phyloP scores from a whole-genome alignment of 2,113 vertebrate species.

The Phaetusa simplex region DNA sequence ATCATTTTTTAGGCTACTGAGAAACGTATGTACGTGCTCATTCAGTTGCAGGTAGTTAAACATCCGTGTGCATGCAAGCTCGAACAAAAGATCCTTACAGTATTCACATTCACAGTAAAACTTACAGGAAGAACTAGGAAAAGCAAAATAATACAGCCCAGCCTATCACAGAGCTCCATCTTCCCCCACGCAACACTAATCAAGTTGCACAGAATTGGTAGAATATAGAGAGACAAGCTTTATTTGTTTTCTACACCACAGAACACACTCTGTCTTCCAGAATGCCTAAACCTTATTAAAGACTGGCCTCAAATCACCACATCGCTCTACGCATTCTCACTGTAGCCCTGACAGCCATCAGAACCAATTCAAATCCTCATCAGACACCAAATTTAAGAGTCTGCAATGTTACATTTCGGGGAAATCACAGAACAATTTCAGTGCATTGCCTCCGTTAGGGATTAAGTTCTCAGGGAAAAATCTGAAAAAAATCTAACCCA shows the following conservation, averaged over 20 bases:
- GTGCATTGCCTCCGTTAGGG: background rate
- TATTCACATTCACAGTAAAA: background rate
- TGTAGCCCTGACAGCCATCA: background rate
- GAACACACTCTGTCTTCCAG: background rate
- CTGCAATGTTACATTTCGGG: background rate
- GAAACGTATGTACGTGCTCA: background rate
- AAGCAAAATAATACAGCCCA: background rate
- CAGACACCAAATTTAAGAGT: background rate
- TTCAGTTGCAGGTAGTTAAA: background rate
- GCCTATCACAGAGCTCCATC: background rate
- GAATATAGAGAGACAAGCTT: background rate
- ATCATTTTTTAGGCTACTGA: background rate
- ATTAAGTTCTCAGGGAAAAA: background rate
- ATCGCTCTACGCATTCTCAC: background rate
- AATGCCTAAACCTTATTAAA: background rate
- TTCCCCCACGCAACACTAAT: background rate
- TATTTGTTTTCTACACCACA: background rate
- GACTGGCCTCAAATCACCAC: background rate
- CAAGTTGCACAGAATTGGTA: background rate
- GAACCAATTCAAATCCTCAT: background rate
- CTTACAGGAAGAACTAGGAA: background rate
- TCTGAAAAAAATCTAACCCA: background rate
- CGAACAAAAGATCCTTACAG: background rate
- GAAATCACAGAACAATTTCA: background rate
- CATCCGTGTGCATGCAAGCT: rapidly evolving